phyloP scores from a whole-genome alignment of 2,888 invertebrate species.

The Microplitis deprimator region DNA sequence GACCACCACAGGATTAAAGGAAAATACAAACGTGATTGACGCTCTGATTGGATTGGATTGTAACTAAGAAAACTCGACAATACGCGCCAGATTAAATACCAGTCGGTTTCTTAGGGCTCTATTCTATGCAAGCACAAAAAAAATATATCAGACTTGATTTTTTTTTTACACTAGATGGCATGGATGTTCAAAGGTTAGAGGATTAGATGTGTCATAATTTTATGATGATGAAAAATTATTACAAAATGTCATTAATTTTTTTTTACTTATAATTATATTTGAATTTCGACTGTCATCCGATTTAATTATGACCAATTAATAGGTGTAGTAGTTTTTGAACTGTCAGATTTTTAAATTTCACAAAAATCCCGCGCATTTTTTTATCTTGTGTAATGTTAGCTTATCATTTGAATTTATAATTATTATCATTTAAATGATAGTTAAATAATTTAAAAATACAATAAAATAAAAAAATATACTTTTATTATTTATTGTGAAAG shows the following conservation, averaged over 20 bases:
- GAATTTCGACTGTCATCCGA: background rate
- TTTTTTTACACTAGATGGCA: slow-evolving; percentile 5
- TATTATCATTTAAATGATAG: no score
- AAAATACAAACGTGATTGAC: slow-evolving; percentile 11
- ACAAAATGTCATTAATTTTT: background rate
- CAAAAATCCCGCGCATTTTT: no score
- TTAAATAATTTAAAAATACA: no score
- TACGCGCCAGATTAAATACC: slow-evolving; percentile 35
- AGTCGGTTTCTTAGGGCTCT: slow-evolving; percentile 24
- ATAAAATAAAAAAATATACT: no score
- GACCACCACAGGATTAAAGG: background rate
- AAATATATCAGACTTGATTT: slow-evolving; percentile 6
- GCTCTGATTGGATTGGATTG: slow-evolving; percentile 18
- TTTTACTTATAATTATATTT: background rate
- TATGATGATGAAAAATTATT: slow-evolving; percentile 32
- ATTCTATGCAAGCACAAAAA: background rate
- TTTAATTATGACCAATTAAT: background rate
- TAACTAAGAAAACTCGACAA: slow-evolving; percentile 24
- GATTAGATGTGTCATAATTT: slow-evolving; percentile 27
- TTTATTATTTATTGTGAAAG: no score
- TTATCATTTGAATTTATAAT: no score
- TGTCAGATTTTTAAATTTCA: no score
- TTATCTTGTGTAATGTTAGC: no score
- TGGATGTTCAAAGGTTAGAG: slow-evolving; percentile 45
- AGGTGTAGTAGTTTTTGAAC: no score